phyloP scores from a whole-genome alignment of 2,113 vertebrate genomes.

The Epinephelus moara region DNA sequence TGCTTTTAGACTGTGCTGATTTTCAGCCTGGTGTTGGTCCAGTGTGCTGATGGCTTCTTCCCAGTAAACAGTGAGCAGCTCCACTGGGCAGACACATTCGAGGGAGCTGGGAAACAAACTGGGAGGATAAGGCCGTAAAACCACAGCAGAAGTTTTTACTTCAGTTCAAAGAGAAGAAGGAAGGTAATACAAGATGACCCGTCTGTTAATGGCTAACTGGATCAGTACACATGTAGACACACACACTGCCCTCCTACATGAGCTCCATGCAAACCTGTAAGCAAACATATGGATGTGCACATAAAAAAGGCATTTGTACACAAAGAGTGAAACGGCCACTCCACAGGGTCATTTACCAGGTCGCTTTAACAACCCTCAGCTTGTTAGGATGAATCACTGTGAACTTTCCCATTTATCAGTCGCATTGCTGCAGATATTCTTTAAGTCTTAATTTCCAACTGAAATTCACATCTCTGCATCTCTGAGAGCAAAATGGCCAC shows the following conservation, averaged over 20 bases:
- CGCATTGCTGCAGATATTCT: neutral
- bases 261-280: conserved; percentile 43
- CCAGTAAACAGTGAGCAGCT: neutral
- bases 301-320: conserved; percentile 45
- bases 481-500: neutral
- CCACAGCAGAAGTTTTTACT: conserved; percentile 38
- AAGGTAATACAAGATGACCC: conserved; percentile 56
- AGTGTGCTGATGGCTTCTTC: neutral
- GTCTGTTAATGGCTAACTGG: conserved; percentile 72
- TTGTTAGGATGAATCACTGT: neutral
- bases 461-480: neutral
- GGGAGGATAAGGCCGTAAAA: conserved; percentile 38
- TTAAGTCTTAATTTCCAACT: neutral
- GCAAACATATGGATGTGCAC: conserved; percentile 34
- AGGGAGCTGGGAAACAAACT: neutral
- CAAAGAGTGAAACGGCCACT: conserved; percentile 10
- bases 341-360: neutral
- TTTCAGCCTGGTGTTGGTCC: neutral
- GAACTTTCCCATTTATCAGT: neutral
- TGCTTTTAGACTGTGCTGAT: neutral
- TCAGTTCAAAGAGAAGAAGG: conserved; percentile 55
- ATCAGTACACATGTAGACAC: conserved; percentile 27
- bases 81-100: neutral
- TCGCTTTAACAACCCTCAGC: neutral
- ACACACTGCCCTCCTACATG: conserved; percentile 1